Conservation (phyloP, 2,797 vertebrate species). For the Brachyrhaphis roseni region DNA sequence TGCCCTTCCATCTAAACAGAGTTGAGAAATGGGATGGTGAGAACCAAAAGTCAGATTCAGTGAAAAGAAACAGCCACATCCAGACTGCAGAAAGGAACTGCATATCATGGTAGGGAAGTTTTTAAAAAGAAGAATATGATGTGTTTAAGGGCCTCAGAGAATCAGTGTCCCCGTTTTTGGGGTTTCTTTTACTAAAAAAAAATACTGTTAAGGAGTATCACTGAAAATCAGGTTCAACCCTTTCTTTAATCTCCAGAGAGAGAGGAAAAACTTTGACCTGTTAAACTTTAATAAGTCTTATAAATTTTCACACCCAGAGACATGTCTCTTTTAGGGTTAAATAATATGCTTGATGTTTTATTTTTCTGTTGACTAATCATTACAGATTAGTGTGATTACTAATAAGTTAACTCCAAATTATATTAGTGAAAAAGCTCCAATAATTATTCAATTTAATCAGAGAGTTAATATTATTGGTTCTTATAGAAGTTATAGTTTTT, state of each 20-base stretch:
- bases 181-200: not conserved
- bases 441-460: not conserved
- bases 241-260: not conserved
- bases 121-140: not conserved
- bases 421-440: conserved; percentile 1
- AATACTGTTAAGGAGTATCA: not conserved
- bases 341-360: not conserved
- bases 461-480: conserved; percentile 5
- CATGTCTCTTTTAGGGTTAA: not conserved
- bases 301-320: not conserved
- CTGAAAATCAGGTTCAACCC: not conserved
- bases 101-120: not conserved
- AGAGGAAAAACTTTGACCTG: not conserved
- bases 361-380: conserved; percentile 1
- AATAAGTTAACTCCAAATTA: not conserved
- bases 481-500: not conserved
- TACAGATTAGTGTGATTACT: conserved; percentile 4
- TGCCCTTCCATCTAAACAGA: not conserved
- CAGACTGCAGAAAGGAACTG: not conserved
- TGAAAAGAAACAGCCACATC: not conserved
- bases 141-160: not conserved
- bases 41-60: not conserved
- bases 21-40: not conserved
- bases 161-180: not conserved
- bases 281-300: not conserved